Evolutionary conservation across 1,140 invertebrate genomes (phyloP), one percentile per base, ranked within the genome.

Genomic region (Zophobas atratus): DNA sequence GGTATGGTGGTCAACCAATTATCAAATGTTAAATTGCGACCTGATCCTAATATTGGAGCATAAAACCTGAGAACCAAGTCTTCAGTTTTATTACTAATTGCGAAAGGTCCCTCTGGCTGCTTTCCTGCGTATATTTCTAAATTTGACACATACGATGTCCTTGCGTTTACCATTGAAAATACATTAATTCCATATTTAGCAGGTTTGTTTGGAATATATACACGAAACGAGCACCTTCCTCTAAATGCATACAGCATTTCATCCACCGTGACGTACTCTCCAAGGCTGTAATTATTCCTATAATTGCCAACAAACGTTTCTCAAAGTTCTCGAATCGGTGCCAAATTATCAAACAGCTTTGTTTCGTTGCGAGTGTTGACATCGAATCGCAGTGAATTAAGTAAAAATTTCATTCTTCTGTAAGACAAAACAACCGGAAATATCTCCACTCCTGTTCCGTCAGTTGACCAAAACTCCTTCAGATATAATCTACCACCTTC

Each of bases 141-240:
- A 20, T 20, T 20, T 20, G 20, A 20, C 20, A 20, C 20, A 20
- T 20, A 20, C 20, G 20, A 20, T 20, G 20, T 20, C 20, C 20
- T 20, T 20, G 20, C 20, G 20, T 20, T 20, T 20, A 20, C 20
- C 20, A 20, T 20, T 20, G 20, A 20, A 20, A 20, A 20, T 20
- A 20, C 20, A 20, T 20, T 20, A 20, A 20, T 20, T 46, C 86
- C 87, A 81, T 88, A 89, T 78, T 88, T 88, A 51, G 81, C 83
- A 1, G 88, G 88, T 84, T 89, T 89, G 49, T 83, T 84, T 2
- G 86, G 86, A 38, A 89, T 87, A 79, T 88, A 88, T 60, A 86
- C 81, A 56, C 84, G 80, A 75, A 88, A 89, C 36, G 46, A 41
- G 70, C 85, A 88, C 51, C 84, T 56, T 34, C 86, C 85, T 51